These are phyloP conservation scores for Junonia oenone DNA, from an alignment of 2,888 invertebrate species.

Conservation along the genomic window DNA sequence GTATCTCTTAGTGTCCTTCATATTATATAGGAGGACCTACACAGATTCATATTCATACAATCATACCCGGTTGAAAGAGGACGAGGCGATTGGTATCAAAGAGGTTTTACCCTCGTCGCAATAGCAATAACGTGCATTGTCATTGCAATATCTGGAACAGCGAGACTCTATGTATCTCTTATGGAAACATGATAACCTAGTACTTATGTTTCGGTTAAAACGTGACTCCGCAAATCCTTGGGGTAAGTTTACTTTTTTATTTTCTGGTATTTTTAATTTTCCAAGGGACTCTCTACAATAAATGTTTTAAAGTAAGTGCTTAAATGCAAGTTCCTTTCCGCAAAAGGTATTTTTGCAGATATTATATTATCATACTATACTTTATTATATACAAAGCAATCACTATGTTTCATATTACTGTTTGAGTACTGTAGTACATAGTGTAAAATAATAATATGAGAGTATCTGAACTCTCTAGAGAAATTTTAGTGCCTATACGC, in stretches of 20 bases:
- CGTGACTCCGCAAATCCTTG: neutral
- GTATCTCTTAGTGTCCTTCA: no score
- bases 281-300: neutral
- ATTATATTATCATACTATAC: no score
- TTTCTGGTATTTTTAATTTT: neutral
- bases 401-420: no score
- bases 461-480: no score
- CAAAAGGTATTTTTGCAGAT: no score
- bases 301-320: no score
- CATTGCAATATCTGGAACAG: neutral
- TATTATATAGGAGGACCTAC: no score
- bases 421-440: no score
- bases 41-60: neutral
- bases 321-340: no score
- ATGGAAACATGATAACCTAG: neutral
- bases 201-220: neutral
- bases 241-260: neutral
- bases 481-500: no score
- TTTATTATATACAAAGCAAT: no score
- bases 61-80: neutral
- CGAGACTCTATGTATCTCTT: neutral
- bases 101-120: neutral
- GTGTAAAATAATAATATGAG: no score
- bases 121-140: neutral
- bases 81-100: neutral